A percentile compares a stretch with the other conserved stretches of the same genome.
Conservation (phyloP, 2,888 invertebrate genomes). For the Watsonalla binaria region DNA sequence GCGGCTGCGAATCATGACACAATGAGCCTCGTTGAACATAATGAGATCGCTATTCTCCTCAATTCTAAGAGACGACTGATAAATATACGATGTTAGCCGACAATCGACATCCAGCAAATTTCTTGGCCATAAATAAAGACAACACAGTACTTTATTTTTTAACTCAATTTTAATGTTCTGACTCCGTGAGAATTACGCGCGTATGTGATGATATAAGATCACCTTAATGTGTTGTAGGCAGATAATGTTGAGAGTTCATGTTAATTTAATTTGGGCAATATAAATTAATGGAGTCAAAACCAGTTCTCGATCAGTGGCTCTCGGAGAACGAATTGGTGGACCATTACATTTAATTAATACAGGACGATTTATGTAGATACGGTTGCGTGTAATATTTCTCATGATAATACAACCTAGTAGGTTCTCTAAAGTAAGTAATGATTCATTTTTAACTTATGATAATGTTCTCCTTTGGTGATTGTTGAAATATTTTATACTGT, state of each 20-base stretch:
- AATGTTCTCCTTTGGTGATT: conserved; percentile 34
- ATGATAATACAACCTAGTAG: conserved; percentile 38
- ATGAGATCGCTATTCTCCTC: conserved; percentile 50
- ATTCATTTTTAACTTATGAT: conserved; percentile 52
- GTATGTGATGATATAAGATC: not conserved
- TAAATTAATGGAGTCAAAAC: conserved; percentile 61
- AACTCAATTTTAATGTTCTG: not conserved
- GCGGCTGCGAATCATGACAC: conserved; percentile 41
- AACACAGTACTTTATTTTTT: not conserved
- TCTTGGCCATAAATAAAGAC: not conserved
- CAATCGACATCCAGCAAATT: not conserved
- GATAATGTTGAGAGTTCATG: conserved; percentile 54
- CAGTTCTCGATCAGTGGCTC: conserved; percentile 51
- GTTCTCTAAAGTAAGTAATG: conserved; percentile 37
- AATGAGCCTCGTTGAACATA: conserved; percentile 49
- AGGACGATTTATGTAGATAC: conserved; percentile 60
- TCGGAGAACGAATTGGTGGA: conserved; percentile 53
- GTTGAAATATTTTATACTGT: not conserved
- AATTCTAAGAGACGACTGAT: conserved; percentile 35
- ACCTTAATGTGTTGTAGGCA: conserved; percentile 36
- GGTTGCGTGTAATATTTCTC: conserved; percentile 56
- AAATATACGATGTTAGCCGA: conserved; percentile 12
- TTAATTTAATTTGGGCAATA: conserved; percentile 66
- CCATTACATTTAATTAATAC: conserved; percentile 69
- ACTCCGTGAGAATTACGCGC: not conserved